phyloP scores from a whole-genome alignment of 2,888 invertebrate species.

The Mesorhabditis sp. region DNA sequence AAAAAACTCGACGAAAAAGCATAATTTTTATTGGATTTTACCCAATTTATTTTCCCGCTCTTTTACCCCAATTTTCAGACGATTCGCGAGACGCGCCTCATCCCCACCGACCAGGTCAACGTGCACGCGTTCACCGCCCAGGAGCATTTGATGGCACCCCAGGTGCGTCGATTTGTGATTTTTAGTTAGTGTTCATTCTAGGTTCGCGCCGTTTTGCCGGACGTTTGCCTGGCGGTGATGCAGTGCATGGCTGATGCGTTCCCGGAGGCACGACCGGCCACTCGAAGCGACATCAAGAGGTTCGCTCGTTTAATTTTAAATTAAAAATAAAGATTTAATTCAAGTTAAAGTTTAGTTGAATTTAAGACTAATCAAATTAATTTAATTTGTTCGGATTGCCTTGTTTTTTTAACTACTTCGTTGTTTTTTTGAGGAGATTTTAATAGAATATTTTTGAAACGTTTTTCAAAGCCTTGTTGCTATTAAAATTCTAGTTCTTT shows the following conservation, averaged over 20 bases:
- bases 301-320: too few relatives aligned
- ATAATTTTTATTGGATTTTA: background rate
- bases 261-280: background rate
- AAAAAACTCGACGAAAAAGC: conserved; percentile 11
- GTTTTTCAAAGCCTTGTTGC: too few relatives aligned
- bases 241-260: conserved; percentile 35
- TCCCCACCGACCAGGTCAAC: conserved; percentile 28
- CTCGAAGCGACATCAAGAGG: too few relatives aligned
- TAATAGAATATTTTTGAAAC: too few relatives aligned
- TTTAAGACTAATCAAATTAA: too few relatives aligned
- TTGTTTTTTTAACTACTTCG: too few relatives aligned
- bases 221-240: conserved; percentile 47
- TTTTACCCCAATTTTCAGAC: background rate
- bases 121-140: conserved; percentile 32
- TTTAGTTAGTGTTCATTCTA: conserved; percentile 8
- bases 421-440: too few relatives aligned
- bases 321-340: too few relatives aligned
- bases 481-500: too few relatives aligned
- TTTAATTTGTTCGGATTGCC: too few relatives aligned
- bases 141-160: conserved; percentile 46
- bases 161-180: conserved; percentile 21
- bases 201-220: conserved; percentile 44
- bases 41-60: background rate
- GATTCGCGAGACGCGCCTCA: conserved; percentile 18
- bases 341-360: too few relatives aligned